phyloP scores from a whole-genome alignment of 2,888 invertebrate genomes.

The Nyleta sp. region DNA sequence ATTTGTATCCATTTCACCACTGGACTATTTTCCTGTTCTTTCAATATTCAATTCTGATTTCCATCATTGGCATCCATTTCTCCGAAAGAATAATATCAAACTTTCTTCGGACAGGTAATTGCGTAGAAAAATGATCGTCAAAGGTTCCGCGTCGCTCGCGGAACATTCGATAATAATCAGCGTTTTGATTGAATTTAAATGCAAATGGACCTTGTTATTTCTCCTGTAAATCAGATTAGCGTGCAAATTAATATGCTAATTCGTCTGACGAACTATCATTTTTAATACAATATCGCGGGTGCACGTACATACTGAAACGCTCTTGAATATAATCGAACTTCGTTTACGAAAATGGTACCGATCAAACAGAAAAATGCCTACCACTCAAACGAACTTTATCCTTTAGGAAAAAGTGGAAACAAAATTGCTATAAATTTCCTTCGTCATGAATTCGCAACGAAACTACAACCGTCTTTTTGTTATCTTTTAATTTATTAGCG shows the following conservation, averaged over 20 bases:
- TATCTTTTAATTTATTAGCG: constrained; percentile 7
- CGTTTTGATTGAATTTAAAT: constrained; percentile 42
- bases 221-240: constrained; percentile 26
- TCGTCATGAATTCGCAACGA: too few relatives aligned
- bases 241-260: constrained; percentile 34
- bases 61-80: too few relatives aligned
- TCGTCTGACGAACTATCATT: neutral
- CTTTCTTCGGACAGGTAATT: neutral
- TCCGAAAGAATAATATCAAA: neutral
- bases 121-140: neutral
- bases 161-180: constrained; percentile 22
- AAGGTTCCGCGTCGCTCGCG: neutral
- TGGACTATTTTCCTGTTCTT: too few relatives aligned
- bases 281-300: neutral
- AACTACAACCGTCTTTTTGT: neutral
- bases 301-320: too few relatives aligned
- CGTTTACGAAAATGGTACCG: too few relatives aligned
- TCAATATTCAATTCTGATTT: too few relatives aligned
- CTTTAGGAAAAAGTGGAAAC: neutral
- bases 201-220: constrained; percentile 38
- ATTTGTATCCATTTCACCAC: too few relatives aligned
- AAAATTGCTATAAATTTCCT: neutral
- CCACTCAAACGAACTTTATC: too few relatives aligned
- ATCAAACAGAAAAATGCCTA: too few relatives aligned
- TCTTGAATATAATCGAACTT: too few relatives aligned